These are phyloP conservation scores for Drosophila ustulata DNA, from an alignment of 2,888 invertebrate genomes.

Conservation along the genomic window DNA sequence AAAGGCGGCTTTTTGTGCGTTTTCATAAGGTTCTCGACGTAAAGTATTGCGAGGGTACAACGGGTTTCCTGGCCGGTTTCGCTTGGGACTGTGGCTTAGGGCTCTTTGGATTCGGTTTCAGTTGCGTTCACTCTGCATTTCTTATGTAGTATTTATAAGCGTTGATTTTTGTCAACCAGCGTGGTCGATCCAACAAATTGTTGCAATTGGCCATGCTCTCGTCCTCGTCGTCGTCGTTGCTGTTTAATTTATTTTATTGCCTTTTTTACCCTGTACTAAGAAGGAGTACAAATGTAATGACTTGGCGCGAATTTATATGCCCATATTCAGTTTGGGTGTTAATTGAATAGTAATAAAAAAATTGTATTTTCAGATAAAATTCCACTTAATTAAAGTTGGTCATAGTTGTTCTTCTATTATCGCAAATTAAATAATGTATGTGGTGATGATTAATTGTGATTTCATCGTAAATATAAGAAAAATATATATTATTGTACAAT, in stretches of 20 bases:
- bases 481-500: no score
- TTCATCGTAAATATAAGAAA: no score
- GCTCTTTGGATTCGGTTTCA: constrained; percentile 32
- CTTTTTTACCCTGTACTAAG: not conserved
- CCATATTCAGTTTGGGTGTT: no score
- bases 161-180: constrained; percentile 54
- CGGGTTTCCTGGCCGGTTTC: not conserved
- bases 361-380: no score
- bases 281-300: not conserved
- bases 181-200: constrained; percentile 57
- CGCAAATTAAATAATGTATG: no score
- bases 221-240: not conserved
- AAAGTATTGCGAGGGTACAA: not conserved
- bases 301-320: not conserved
- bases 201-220: constrained; percentile 47
- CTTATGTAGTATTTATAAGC: constrained; percentile 53
- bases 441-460: no score
- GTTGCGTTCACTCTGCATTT: constrained; percentile 55
- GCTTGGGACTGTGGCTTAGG: not conserved
- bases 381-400: no score
- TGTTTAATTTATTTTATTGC: constrained; percentile 1
- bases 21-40: not conserved
- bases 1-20: not conserved
- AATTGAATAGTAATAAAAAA: no score
- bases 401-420: no score